Evolutionary conservation across 2,113 vertebrate genomes (phyloP).

Genomic region (Tonatia bakeri): DNA sequence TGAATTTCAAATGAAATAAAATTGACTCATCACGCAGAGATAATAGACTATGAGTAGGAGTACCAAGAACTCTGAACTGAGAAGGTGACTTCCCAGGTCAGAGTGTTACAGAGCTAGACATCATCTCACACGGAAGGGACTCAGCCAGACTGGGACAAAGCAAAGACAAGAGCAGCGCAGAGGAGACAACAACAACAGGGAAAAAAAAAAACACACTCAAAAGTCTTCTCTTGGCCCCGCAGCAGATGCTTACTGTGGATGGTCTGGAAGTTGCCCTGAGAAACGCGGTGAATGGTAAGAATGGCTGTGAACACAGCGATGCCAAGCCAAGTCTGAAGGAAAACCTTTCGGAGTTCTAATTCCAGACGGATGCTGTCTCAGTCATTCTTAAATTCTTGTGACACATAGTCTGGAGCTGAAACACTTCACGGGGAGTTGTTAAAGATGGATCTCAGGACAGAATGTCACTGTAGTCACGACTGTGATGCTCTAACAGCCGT

Average conservation of each 20-base stretch:
- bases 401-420: neutral
- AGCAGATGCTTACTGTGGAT: neutral
- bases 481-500: neutral
- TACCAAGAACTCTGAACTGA: neutral
- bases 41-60: neutral
- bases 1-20: conserved; percentile 57
- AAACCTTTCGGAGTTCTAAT: neutral
- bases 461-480: neutral
- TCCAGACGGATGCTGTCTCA: neutral
- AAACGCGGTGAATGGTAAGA: neutral
- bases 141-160: conserved; percentile 52
- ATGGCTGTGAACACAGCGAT: neutral
- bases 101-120: conserved; percentile 46
- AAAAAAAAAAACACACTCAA: neutral
- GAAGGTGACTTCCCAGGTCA: conserved; percentile 42
- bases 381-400: neutral
- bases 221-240: neutral
- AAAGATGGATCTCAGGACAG: neutral
- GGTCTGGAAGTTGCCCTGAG: neutral
- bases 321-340: neutral
- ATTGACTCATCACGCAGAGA: neutral
- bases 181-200: neutral
- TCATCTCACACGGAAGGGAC: conserved; percentile 51
- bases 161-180: conserved; percentile 39
- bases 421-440: neutral